Conservation (phyloP, 2,113 vertebrate genomes). For the Saguinus imperator region DNA sequence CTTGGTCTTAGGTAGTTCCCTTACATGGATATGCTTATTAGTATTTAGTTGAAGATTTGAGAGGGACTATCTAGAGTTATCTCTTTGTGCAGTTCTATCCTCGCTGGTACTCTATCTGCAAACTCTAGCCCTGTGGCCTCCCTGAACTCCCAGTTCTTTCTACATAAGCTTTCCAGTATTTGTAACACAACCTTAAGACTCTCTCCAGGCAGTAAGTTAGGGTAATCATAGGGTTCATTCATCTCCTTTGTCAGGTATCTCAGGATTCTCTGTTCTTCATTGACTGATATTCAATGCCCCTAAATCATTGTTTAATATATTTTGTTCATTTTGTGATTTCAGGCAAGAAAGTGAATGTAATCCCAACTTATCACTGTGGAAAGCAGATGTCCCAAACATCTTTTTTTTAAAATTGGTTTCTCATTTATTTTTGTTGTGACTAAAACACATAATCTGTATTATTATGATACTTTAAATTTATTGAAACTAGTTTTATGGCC, state of each 20-base stretch:
- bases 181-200: background rate
- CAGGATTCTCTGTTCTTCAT: no score
- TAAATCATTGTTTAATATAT: background rate
- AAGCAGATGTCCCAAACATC: background rate
- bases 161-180: background rate
- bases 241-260: background rate
- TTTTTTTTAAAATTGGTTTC: background rate
- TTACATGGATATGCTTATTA: no score
- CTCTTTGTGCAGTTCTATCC: background rate
- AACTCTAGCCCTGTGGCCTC: background rate
- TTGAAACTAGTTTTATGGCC: background rate
- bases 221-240: no score
- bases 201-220: background rate
- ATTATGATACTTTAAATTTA: background rate
- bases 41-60: background rate
- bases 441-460: background rate
- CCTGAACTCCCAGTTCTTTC: no score
- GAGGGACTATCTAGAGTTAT: background rate
- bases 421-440: background rate
- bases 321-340: background rate
- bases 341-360: background rate
- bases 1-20: background rate
- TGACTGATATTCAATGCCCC: background rate
- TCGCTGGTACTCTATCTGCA: background rate
- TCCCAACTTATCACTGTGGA: background rate